Conservation (phyloP, 2,888 invertebrate genomes). For the Andrena minutula region DNA sequence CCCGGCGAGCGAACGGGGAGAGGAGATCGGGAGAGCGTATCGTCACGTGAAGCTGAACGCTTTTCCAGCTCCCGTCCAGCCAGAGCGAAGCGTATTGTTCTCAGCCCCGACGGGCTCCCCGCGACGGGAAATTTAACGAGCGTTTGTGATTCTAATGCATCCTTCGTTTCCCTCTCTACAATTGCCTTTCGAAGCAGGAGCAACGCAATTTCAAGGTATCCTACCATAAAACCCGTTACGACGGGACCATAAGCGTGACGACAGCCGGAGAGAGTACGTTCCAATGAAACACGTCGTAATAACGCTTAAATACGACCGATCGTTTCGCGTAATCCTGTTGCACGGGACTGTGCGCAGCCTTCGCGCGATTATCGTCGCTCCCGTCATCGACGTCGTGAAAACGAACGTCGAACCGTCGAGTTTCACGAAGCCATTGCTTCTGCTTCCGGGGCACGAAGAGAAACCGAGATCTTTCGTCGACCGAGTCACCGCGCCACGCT, state of each 20-base stretch:
- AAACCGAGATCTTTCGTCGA: slow-evolving; percentile 31
- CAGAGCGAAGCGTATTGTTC: slow-evolving; percentile 50
- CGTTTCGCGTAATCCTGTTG: slow-evolving; percentile 16
- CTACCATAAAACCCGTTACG: too few species aligned
- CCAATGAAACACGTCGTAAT: slow-evolving; percentile 1
- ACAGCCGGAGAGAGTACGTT: slow-evolving; percentile 6
- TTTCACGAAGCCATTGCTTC: slow-evolving; percentile 54
- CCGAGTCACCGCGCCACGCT: slow-evolving; percentile 15
- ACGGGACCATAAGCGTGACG: neutral
- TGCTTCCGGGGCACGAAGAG: slow-evolving; percentile 58
- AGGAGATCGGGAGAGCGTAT: slow-evolving; percentile 25
- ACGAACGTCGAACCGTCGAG: slow-evolving; percentile 34
- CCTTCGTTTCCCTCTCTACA: slow-evolving; percentile 17
- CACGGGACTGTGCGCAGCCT: neutral
- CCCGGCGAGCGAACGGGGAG: slow-evolving; percentile 3
- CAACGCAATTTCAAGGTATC: neutral
- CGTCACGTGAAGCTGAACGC: slow-evolving; percentile 17
- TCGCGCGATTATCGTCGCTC: slow-evolving; percentile 8
- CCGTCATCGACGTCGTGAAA: slow-evolving; percentile 47
- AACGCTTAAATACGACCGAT: slow-evolving; percentile 22
- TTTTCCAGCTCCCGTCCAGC: slow-evolving; percentile 39
- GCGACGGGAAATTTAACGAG: slow-evolving; percentile 44
- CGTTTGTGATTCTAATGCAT: slow-evolving; percentile 29
- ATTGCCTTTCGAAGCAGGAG: neutral
- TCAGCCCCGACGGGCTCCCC: neutral